Conservation (phyloP, 1,140 invertebrate species). For the Drosophila subpulchrella region DNA sequence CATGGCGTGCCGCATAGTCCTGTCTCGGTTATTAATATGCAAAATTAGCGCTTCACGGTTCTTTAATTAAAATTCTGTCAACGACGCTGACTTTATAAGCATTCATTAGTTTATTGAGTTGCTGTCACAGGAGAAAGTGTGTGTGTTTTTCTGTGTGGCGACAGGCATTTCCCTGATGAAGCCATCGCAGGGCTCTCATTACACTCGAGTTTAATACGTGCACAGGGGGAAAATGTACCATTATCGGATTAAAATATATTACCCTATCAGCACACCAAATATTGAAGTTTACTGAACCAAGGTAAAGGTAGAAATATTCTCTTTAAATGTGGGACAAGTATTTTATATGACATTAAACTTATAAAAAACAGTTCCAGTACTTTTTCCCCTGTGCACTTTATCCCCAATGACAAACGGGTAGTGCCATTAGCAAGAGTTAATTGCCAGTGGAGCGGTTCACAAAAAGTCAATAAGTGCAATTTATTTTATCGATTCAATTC, state of each 20-base stretch:
- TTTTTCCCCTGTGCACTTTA: background rate
- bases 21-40: constrained; percentile 72
- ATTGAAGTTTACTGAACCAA: too few species aligned
- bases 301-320: too few species aligned
- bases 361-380: background rate
- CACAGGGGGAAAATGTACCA: background rate
- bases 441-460: constrained; percentile 10
- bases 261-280: too few species aligned
- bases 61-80: constrained; percentile 78
- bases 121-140: constrained; percentile 25
- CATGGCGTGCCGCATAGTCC: constrained; percentile 27
- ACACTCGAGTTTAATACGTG: background rate
- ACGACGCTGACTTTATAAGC: constrained; percentile 61
- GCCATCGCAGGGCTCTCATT: constrained; percentile 25
- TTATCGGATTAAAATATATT: background rate
- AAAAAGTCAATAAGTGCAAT: constrained; percentile 47
- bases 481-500: constrained; percentile 61
- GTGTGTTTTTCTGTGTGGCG: constrained; percentile 4
- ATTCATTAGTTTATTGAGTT: constrained; percentile 75
- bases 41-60: constrained; percentile 77
- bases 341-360: background rate
- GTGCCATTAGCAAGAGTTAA: constrained; percentile 62
- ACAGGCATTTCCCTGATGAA: constrained; percentile 41
- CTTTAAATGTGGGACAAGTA: too few species aligned
- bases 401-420: constrained; percentile 24